phyloP scores from a whole-genome alignment of 2,797 vertebrate genomes.

The Poecile montanus region DNA sequence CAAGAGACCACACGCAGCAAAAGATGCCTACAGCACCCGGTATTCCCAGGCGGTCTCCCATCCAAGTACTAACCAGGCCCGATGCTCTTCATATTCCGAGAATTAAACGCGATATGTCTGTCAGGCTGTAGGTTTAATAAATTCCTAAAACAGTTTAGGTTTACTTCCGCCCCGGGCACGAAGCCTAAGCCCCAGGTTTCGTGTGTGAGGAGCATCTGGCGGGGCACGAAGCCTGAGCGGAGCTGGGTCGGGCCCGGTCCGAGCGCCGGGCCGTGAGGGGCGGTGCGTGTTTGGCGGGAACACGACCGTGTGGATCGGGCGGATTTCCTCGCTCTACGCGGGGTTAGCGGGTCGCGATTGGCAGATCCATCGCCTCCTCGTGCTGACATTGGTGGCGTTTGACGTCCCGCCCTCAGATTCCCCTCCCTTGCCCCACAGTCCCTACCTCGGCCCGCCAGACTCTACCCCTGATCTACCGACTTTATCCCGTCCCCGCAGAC shows the following conservation, averaged over 20 bases:
- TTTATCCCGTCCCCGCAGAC: fast-evolving
- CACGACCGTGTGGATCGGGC: fast-evolving
- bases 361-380: fast-evolving
- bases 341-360: fast-evolving
- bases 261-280: fast-evolving
- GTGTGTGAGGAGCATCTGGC: fast-evolving
- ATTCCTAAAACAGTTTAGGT: fast-evolving
- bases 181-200: fast-evolving
- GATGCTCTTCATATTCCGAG: fast-evolving
- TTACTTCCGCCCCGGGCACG: fast-evolving
- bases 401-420: fast-evolving
- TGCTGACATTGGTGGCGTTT: fast-evolving
- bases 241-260: fast-evolving
- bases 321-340: fast-evolving
- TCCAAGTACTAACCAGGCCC: background rate
- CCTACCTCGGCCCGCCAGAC: fast-evolving
- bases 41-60: background rate
- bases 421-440: fast-evolving
- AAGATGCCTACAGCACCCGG: too few relatives aligned
- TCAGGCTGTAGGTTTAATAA: too few relatives aligned
- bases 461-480: fast-evolving
- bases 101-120: fast-evolving
- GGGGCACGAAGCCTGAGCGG: fast-evolving
- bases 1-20: too few relatives aligned
- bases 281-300: fast-evolving